Base-by-base conservation (phyloP, 2,888 invertebrate genomes). In the Sialis fuliginosa region DNA sequence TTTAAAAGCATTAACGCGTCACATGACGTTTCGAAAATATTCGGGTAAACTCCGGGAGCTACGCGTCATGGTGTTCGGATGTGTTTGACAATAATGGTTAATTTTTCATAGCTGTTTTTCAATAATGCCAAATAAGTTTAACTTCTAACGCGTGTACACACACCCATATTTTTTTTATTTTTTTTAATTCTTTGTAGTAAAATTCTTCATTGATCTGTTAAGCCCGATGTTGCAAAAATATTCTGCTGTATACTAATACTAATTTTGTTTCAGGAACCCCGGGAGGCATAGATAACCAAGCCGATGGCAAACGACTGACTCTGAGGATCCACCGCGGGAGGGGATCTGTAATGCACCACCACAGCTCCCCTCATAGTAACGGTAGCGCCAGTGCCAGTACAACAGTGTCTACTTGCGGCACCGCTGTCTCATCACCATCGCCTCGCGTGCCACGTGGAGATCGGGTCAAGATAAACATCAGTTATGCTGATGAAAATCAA, bases 261-360 rank as follows among this genome's bases (percentile, higher is more conserved):
- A 7, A 33, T 33, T 46, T 44, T 9, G 42, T 53, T 58, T 10
- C 58, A 72, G 79, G 78, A 48, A 65, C 69, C n/a, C 72, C 74
- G 55, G 79, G 47, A 7, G 65, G 47, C 8, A 65, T 80, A 45
- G 82, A 83, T 32, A 80, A 71, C 57, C 79, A 89, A 31, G 89
- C 89, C 61, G 87, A 89, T 56, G 88, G 90, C 62, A 88, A 90
- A 62, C 78, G 89, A n/a, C 69, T 93, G 35, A 93, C 92, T 0
- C 65, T 95, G 50, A 74, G 93, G 53, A 91, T 95, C 55, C 93
- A 95, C 64, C 73, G 92, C 0, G 93, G 93, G 0, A 71, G 85
- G 1, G 81, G 83, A 0, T 81, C 80, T 4, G 69, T 71, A 32
- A 65, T 66, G 40, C 59, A 58, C 31, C 58, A 64, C 6, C 77